A percentile compares a stretch with the other conserved stretches of the same genome.
Conservation (phyloP, 2,888 invertebrate genomes). For the Apodemia mormo region DNA sequence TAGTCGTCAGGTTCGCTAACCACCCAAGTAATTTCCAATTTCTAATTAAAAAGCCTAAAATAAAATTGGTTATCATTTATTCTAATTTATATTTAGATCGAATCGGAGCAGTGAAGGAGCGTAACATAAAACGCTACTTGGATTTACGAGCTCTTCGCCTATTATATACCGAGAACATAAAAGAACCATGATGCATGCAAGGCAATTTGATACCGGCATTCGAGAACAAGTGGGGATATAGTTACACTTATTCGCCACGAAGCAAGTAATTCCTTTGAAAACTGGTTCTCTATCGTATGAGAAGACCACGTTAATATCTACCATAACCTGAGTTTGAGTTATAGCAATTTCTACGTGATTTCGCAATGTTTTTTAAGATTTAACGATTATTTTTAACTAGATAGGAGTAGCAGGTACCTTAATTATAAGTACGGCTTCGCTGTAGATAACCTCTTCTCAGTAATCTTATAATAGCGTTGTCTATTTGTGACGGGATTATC, state of each 20-base stretch:
- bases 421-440: neutral
- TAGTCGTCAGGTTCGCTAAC: too few species aligned
- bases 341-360: constrained; percentile 19
- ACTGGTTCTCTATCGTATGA: constrained; percentile 53
- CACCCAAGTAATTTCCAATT: too few species aligned
- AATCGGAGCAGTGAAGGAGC: neutral
- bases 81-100: neutral
- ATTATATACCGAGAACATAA: constrained; percentile 11
- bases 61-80: neutral
- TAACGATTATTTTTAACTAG: constrained; percentile 11
- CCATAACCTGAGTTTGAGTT: constrained; percentile 10
- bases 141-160: constrained; percentile 7
- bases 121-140: neutral
- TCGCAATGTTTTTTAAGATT: constrained; percentile 18
- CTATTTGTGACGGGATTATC: too few species aligned
- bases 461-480: neutral
- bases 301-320: constrained; percentile 40
- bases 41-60: too few species aligned
- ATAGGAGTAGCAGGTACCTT: neutral
- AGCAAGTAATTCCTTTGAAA: constrained; percentile 58
- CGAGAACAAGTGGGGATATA: constrained; percentile 36
- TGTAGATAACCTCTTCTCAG: neutral
- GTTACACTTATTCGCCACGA: constrained; percentile 57
- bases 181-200: constrained; percentile 14
- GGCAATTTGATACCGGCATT: constrained; percentile 36